Base-by-base conservation (phyloP, 2,113 vertebrate species). In the Dunckerocampus dactyliophorus region DNA sequence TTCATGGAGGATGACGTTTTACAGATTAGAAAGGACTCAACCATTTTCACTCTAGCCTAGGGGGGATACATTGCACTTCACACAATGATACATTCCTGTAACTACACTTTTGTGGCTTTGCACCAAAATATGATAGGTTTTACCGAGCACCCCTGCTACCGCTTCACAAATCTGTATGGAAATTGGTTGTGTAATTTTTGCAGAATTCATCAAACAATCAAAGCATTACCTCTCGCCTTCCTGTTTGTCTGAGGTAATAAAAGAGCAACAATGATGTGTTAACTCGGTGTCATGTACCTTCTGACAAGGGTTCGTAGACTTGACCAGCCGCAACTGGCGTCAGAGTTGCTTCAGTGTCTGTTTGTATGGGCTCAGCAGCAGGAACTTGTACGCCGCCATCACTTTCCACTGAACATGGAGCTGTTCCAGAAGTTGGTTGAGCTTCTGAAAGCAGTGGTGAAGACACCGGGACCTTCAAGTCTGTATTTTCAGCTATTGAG, bases 221-320 rank as follows among this genome's bases (percentile, higher is more conserved):
- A 37, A 19, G 6, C 9, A 55, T 28, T 21, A 28, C 7, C 2
- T 28, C 14, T 52, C 7, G 2, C 15, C 50, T 51, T 51, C 14
- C 12, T 53, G 8, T 31, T 31, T 31, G 24, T 7, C 51, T 8
- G 50, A 1, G 15, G 12, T 39, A 3, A 55, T 55, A 19, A 56
- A 42, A 59, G 7, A 17, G 31, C 17, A 11, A 39, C 63, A 3
- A 16, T 12, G 17, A 31, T 17, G 1, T 46, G 6, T 65, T 63
- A 39, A 42, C 42, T 53, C 9, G 20, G 22, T 28, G 37, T 31
- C 51, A 20, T 53, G 37, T 83, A 88, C 84, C 79, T 72, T 59
- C 37, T 42, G 77, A 37, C 63, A 69, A 62, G 11, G 59, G 19
- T 37, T 72, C 72, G 10, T 60, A 59, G 14, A 56, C 49, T n/a